phyloP scores from a whole-genome alignment of 2,797 vertebrate genomes.

The Poecilia gillii region DNA sequence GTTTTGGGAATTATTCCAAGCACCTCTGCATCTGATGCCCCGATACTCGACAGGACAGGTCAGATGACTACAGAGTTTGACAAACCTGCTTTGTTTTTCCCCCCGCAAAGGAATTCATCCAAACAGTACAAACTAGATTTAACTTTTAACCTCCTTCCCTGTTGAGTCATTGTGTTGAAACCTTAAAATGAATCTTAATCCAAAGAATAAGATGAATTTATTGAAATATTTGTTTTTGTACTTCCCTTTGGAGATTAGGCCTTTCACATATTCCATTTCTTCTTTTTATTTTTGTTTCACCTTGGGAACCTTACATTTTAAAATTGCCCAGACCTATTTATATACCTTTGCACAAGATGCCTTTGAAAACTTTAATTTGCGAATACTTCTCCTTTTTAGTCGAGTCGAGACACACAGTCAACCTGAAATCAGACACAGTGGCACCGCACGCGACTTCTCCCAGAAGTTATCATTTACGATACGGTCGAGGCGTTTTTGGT shows the following conservation, averaged over 20 bases:
- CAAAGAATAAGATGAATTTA: neutral
- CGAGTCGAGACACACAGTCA: neutral
- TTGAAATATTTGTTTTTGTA: neutral
- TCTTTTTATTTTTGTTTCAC: neutral
- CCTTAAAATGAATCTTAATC: neutral
- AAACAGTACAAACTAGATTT: too few species aligned
- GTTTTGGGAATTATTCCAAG: conserved; percentile 54
- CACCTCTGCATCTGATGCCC: conserved; percentile 10
- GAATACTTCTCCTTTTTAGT: conserved; percentile 38
- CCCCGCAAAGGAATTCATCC: neutral
- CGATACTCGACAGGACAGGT: neutral
- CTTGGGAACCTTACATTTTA: neutral
- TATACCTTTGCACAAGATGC: neutral
- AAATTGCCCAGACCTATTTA: neutral
- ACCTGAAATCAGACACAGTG: conserved; percentile 17
- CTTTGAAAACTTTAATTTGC: neutral
- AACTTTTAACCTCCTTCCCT: neutral
- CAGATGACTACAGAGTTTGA: conserved; percentile 22
- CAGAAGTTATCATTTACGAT: conserved; percentile 24
- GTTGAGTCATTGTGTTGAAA: neutral
- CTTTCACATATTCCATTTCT: neutral
- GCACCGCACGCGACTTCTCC: conserved; percentile 13
- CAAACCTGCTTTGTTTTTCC: neutral
- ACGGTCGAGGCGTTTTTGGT: neutral
- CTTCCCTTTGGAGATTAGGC: neutral